Evolutionary conservation across 2,888 invertebrate species (phyloP), one percentile per base, ranked within the genome.

Genomic region (Cheilosia soror): DNA sequence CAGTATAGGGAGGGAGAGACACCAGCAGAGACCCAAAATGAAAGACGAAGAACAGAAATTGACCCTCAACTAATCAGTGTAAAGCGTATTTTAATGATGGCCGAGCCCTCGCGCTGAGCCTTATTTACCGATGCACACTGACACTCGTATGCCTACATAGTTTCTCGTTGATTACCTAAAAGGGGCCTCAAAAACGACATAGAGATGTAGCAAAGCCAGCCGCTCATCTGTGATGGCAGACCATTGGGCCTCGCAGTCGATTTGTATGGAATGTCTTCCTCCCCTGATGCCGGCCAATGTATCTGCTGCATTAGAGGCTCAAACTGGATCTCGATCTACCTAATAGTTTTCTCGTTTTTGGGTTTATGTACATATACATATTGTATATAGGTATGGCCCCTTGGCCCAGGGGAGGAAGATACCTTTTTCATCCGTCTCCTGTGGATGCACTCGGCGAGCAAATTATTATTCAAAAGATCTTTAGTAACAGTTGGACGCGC

Each of bases 71-170:
- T 85, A 85, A 85, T 85, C 85, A 81, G 85, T 81, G 66, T 81
- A 85, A 85, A 81, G 85, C 76, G 85, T 76, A 85, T 81, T 85
- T 85, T 85, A 85, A 85, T 85, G 81, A 85, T 85, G 85, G 85
- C 85, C 85, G 85, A 77, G 85, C 85, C 85, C 85, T 85, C 81
- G 72, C 76, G 72, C 76, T 72, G 72, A 77, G 76, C 85, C 85
- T 81, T 85, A 85, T 85, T 85, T 85, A 85, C 85, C 65, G 80
- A 84, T 84, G 37, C 79, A 57, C 37, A 37, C 37, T 37, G 75
- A 57, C 37, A 37, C 37, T 37, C 37, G 37, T 11, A 4, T 57
- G 37, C 72, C 42, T 47, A 44, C 72, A 47, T 47, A 44, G 53
- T 57, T 33, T 55, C 66, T 20, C 62, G 76, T 81, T 81, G 85